These are phyloP conservation scores for Psammodynastes pulverulentus DNA, from an alignment of 2,113 vertebrate species.

Conservation along the genomic window DNA sequence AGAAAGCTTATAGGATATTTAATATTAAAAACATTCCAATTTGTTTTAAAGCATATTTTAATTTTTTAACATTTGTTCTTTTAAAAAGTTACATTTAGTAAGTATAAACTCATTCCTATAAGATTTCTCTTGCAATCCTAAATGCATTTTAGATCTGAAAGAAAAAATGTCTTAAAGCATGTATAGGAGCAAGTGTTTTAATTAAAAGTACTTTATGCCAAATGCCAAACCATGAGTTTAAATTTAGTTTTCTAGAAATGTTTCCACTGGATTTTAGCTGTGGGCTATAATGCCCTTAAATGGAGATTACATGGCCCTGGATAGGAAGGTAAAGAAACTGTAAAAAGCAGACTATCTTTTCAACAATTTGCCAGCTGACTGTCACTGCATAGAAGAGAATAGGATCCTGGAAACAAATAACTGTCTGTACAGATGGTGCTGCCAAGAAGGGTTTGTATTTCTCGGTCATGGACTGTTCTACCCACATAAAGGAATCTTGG, in stretches of 20 bases:
- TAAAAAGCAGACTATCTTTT: not conserved
- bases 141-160: not conserved
- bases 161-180: not conserved
- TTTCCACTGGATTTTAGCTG: not conserved
- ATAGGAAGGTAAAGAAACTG: not conserved
- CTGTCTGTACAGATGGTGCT: not conserved
- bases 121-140: not conserved
- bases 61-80: not conserved
- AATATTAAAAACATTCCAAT: slow-evolving; percentile 4
- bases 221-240: not conserved
- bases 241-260: not conserved
- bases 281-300: not conserved
- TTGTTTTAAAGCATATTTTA: not conserved
- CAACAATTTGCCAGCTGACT: not conserved
- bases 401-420: not conserved
- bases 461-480: not conserved
- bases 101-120: not conserved
- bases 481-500: not conserved
- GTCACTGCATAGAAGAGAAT: not conserved
- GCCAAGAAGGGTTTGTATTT: not conserved
- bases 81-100: not conserved
- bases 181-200: not conserved
- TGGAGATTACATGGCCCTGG: not conserved
- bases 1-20: not conserved
- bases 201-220: not conserved